Conservation (phyloP, 1,140 invertebrate species). For the Lithobius niger region DNA sequence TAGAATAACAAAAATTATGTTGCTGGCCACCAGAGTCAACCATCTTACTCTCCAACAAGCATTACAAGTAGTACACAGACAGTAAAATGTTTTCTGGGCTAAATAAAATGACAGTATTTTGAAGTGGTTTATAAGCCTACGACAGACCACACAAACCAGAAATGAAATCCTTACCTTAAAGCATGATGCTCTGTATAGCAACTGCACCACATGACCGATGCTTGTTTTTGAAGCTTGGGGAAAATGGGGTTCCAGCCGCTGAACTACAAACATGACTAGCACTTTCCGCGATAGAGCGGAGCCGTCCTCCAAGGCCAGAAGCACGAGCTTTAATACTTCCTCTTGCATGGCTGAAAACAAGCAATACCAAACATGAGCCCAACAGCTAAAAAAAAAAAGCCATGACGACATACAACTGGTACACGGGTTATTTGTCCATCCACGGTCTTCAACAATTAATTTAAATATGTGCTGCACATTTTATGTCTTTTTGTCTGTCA, state of each 20-base stretch:
- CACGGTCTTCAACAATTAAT: no score
- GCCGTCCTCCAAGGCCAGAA: conserved; percentile 88
- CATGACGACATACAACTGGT: no score
- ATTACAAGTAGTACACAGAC: no score
- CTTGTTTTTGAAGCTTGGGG: conserved; percentile 97
- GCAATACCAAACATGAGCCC: background rate
- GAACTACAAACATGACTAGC: conserved; percentile 96
- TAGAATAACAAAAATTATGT: no score
- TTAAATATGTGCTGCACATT: no score
- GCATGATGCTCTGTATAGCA: conserved; percentile 93
- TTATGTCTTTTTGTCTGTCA: no score
- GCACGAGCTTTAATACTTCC: conserved; percentile 86
- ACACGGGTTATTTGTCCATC: no score
- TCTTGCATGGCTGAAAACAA: conserved; percentile 77
- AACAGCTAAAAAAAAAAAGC: background rate
- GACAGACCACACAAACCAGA: background rate
- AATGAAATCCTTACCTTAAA: conserved; percentile 63
- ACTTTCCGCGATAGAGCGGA: conserved; percentile 94
- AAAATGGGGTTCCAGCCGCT: conserved; percentile 85
- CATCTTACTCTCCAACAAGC: no score
- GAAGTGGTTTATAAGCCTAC: no score
- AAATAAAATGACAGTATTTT: no score
- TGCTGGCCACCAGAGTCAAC: no score
- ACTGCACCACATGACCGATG: conserved; percentile 96
- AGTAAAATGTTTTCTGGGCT: no score